phyloP scores from a whole-genome alignment of 1,140 invertebrate species.

The Procambarus virginalis region DNA sequence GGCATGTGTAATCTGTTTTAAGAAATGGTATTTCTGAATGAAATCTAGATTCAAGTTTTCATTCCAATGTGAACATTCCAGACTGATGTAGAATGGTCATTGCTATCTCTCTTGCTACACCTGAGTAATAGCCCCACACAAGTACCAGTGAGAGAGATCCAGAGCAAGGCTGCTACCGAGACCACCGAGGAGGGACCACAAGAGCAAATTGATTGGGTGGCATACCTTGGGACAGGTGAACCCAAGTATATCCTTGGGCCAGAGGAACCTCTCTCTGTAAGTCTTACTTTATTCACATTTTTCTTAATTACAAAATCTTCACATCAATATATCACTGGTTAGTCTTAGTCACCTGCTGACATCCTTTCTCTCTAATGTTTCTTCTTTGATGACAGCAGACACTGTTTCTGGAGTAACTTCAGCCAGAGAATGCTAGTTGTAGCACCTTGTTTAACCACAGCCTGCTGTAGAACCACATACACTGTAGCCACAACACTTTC shows the following conservation, averaged over 20 bases:
- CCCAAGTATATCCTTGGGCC: conserved; percentile 39
- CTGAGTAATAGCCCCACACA: conserved; percentile 58
- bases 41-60: background rate
- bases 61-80: background rate
- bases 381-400: too few species aligned
- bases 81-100: conserved; percentile 57
- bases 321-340: too few species aligned
- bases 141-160: conserved; percentile 23
- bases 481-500: too few species aligned
- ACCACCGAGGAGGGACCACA: background rate
- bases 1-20: too few species aligned
- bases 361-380: too few species aligned
- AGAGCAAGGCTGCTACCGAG: background rate
- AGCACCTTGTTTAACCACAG: too few species aligned
- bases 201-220: conserved; percentile 50
- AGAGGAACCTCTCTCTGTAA: conserved; percentile 48
- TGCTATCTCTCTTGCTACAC: conserved; percentile 49
- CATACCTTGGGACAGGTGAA: conserved; percentile 22
- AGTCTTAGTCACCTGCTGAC: too few species aligned
- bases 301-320: too few species aligned
- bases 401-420: too few species aligned
- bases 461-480: too few species aligned
- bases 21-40: too few species aligned
- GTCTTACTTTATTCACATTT: background rate
- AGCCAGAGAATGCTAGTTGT: too few species aligned